Percentiles rank a stretch among this genome's conserved stretches.
Conservation (phyloP, 2,888 invertebrate species). For the Microctonus brassicae region DNA sequence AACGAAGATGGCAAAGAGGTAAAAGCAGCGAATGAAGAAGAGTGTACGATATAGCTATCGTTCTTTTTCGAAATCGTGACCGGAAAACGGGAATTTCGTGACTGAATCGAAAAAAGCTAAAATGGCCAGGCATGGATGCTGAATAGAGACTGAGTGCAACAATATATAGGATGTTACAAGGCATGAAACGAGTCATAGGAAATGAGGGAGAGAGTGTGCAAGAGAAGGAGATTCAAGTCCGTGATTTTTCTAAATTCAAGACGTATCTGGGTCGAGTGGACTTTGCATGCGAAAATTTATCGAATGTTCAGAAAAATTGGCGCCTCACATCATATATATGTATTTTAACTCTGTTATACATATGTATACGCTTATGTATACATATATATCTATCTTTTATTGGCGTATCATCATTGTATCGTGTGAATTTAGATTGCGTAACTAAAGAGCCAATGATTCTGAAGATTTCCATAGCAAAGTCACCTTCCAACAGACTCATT, state of each 20-base stretch:
- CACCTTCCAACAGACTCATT: background rate
- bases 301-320: conserved; percentile 20
- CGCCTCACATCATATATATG: too few relatives aligned
- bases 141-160: conserved; percentile 1
- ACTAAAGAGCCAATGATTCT: conserved; percentile 29
- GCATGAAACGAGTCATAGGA: conserved; percentile 15
- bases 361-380: background rate
- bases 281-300: conserved; percentile 22
- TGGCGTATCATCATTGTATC: background rate
- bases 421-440: conserved; percentile 12
- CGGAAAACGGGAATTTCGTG: conserved; percentile 48
- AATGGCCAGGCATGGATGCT: conserved; percentile 29
- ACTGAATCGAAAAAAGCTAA: conserved; percentile 34
- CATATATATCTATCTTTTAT: too few relatives aligned
- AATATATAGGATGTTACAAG: background rate
- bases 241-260: conserved; percentile 35
- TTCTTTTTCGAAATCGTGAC: conserved; percentile 49
- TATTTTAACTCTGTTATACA: conserved; percentile 1
- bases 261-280: conserved; percentile 37
- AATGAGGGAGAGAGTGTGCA: conserved; percentile 17
- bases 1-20: conserved; percentile 31
- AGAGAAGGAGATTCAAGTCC: background rate
- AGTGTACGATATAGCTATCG: conserved; percentile 42
- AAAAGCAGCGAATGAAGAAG: conserved; percentile 15
- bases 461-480: background rate